Evolutionary conservation across 2,113 vertebrate species (phyloP), one percentile per base, ranked within the genome.

Genomic region (Chauna torquata): DNA sequence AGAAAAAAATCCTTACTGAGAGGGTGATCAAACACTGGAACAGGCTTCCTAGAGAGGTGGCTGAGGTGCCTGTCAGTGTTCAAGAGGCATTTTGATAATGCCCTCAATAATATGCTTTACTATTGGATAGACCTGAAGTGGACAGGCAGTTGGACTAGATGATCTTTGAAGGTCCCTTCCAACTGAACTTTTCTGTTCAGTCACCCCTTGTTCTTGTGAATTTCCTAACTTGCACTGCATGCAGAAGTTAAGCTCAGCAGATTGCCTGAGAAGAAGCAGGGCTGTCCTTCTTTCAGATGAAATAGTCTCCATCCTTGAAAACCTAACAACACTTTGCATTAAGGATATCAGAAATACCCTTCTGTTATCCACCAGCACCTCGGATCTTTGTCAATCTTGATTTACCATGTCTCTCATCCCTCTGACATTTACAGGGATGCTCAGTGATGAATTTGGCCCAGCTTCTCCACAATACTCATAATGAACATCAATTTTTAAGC

Each of bases 261-360:
- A 93, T 11, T 90, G 64, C 89, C 86, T 87, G 44, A 83, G 59
- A 97, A 96, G 96, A 95, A 28, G 68, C 9, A 14, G 10, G 16
- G 75, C 57, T 88, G 89, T 54, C 30, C 30, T 90, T 89, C 79
- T 94, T 97, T 10, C 17, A 6, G 65, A 94, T 55, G 83, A 81
- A 59, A 81, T 13, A 36, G 58, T 36, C 55, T 70, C 61, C 59
- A 72, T 81, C 18, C 88, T 85, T 86, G 72, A 95, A 96, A 96
- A 93, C 17, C 44, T 88, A 58, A 5, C 80, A 97, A 92, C 23
- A 57, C 57, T 47, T 92, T 44, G 6, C 23, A 54, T 91, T 72
- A 94, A 17, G 6, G 59, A 38, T 70, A 58, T 92, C 55, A 96
- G 94, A 97, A 97, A 92, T 34, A 93, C 14, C 12, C 59, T 89